Conservation (phyloP, 2,888 invertebrate genomes). For the Eristalis intricaria region DNA sequence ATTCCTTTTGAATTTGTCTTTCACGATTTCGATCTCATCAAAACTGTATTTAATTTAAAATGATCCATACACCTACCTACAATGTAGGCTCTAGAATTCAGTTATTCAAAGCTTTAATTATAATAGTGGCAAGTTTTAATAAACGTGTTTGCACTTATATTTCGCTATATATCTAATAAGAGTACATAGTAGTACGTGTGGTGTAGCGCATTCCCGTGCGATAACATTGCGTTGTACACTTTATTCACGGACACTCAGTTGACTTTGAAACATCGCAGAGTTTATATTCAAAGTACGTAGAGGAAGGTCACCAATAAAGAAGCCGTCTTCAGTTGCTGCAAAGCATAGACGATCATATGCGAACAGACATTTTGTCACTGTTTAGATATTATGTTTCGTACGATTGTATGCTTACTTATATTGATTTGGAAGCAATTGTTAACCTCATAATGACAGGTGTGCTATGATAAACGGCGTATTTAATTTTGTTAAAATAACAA, state of each 20-base stretch:
- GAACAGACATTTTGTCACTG: conserved; percentile 22
- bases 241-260: conserved; percentile 37
- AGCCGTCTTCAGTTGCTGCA: neutral
- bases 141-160: neutral
- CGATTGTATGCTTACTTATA: neutral
- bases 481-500: no score
- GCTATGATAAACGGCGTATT: neutral
- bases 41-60: conserved; percentile 31
- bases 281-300: conserved; percentile 55
- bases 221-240: conserved; percentile 26
- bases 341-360: conserved; percentile 7
- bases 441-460: neutral
- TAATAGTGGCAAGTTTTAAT: neutral
- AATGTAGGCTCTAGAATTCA: neutral
- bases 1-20: conserved; percentile 1
- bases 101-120: neutral
- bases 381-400: conserved; percentile 1
- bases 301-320: conserved; percentile 39
- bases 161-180: neutral
- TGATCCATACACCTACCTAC: neutral
- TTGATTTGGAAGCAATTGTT: neutral
- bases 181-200: conserved; percentile 17
- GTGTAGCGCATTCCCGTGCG: neutral
- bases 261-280: conserved; percentile 47
- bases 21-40: conserved; percentile 7